These are phyloP conservation scores for Drosophila dunni DNA, from an alignment of 1,140 invertebrate species.

Conservation along the genomic window DNA sequence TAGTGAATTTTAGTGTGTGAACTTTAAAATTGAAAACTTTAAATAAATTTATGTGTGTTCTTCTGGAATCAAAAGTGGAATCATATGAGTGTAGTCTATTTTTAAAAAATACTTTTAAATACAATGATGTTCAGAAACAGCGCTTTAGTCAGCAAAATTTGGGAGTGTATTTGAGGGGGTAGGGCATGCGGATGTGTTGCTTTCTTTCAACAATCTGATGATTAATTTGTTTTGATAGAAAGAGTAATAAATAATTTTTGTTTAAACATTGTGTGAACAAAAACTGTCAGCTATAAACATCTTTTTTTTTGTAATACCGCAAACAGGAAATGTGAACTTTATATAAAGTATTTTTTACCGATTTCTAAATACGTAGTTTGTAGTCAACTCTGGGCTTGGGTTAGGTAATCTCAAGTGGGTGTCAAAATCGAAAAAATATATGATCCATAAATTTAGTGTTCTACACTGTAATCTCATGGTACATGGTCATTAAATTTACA, in stretches of 20 bases:
- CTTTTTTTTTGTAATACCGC: no score
- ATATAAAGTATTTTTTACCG: conserved; percentile 17
- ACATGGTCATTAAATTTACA: conserved; percentile 74
- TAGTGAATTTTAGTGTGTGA: no score
- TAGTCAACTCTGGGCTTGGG: not conserved
- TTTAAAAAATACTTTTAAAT: not conserved
- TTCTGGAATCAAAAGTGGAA: no score
- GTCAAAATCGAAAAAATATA: conserved; percentile 61
- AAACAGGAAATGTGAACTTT: conserved; percentile 53
- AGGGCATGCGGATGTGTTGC: not conserved
- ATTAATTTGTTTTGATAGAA: conserved; percentile 6
- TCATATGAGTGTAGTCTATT: not conserved
- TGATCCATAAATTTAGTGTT: conserved; percentile 66
- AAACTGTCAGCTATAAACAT: not conserved
- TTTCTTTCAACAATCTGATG: not conserved
- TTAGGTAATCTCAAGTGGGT: conserved; percentile 18
- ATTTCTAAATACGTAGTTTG: not conserved
- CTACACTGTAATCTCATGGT: conserved; percentile 34
- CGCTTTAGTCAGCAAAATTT: conserved; percentile 1
- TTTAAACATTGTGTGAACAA: not conserved
- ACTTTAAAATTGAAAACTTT: no score
- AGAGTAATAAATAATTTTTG: conserved; percentile 11
- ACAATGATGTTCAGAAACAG: not conserved
- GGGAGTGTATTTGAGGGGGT: not conserved
- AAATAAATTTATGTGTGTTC: no score